phyloP scores from a whole-genome alignment of 2,888 invertebrate genomes.

The Mellilla xanthometata region DNA sequence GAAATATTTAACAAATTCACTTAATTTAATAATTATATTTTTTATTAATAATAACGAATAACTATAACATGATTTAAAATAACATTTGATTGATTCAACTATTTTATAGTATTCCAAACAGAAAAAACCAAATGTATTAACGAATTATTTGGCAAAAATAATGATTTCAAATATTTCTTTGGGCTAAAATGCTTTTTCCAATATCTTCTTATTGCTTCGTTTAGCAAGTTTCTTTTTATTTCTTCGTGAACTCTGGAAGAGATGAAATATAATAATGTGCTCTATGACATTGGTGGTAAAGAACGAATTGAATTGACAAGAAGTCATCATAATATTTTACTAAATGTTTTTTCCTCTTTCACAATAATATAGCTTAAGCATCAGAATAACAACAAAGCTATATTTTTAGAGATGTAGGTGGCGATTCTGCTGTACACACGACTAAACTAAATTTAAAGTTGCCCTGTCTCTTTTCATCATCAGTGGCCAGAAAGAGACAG shows the following conservation, averaged over 20 bases:
- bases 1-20: no score
- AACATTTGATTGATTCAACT: background rate
- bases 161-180: constrained; percentile 34
- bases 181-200: constrained; percentile 30
- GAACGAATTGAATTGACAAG: background rate
- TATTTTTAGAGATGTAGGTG: no score
- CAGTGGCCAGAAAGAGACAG: no score
- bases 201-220: constrained; percentile 41
- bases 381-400: no score
- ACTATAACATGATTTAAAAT: background rate
- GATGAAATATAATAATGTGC: constrained; percentile 30
- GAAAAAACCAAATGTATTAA: constrained; percentile 46
- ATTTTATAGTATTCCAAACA: constrained; percentile 31
- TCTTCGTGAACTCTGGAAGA: constrained; percentile 45
- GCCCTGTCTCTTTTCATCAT: no score
- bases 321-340: no score
- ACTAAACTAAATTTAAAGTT: no score
- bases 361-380: no score
- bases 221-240: constrained; percentile 24
- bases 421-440: no score
- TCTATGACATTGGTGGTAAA: constrained; percentile 15
- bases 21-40: background rate
- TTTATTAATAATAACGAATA: background rate
- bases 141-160: constrained; percentile 39
- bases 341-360: no score